These are phyloP conservation scores for Eristalinus sepulchralis DNA, from an alignment of 2,888 invertebrate genomes.

Conservation along the genomic window DNA sequence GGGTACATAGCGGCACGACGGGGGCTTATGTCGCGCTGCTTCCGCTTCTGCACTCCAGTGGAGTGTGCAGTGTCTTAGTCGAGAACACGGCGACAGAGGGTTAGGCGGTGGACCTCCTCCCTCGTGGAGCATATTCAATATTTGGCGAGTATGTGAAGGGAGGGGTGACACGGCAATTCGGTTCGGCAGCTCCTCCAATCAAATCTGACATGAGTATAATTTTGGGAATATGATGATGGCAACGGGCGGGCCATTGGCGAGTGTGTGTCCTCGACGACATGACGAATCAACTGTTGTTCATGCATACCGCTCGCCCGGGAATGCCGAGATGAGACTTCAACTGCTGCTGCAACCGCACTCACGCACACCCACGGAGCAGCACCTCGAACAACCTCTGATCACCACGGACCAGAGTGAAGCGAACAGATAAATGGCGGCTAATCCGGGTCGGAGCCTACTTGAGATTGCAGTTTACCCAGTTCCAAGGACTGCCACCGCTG, in stretches of 20 bases:
- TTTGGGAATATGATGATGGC: conserved; percentile 61
- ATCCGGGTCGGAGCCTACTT: conserved; percentile 21
- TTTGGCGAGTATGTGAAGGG: not conserved
- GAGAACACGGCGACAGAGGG: conserved; percentile 13
- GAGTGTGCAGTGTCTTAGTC: conserved; percentile 45
- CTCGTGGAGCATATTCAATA: not conserved
- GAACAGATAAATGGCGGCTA: not conserved
- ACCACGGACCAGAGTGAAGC: not conserved
- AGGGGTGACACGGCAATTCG: conserved; percentile 7
- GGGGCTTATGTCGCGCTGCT: conserved; percentile 41
- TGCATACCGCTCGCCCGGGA: not conserved
- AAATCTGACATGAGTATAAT: conserved; percentile 60
- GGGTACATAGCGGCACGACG: not conserved
- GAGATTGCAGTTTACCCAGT: conserved; percentile 18
- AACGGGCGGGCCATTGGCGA: conserved; percentile 12
- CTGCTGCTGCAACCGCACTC: not conserved
- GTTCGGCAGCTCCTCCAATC: conserved; percentile 44
- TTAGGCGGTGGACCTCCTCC: not conserved
- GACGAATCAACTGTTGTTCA: conserved; percentile 8
- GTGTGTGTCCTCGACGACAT: conserved; percentile 8
- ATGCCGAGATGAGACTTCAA: not conserved
- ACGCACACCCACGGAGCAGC: not conserved
- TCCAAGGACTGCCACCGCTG: conserved; percentile 1
- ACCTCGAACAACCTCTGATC: too few relatives aligned
- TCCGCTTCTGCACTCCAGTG: not conserved